Conservation (phyloP, 2,113 vertebrate species). For the Nothocercus julius region DNA sequence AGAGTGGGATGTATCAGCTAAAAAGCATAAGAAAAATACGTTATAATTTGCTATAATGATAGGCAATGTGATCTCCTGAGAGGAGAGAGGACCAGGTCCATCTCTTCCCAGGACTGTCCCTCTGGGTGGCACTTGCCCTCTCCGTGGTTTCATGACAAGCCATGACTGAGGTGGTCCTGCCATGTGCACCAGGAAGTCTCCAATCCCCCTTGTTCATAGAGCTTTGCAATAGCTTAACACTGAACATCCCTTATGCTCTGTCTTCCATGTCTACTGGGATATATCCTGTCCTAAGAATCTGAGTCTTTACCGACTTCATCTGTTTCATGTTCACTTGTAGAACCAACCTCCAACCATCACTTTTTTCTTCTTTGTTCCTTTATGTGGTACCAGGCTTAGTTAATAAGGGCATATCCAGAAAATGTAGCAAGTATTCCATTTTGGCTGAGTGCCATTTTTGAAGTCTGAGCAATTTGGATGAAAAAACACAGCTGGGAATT, state of each 20-base stretch:
- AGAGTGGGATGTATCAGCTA: neutral
- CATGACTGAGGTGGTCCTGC: no score
- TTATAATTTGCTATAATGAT: neutral
- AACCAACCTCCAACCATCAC: neutral
- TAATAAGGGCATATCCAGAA: conserved; percentile 12
- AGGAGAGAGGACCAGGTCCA: neutral
- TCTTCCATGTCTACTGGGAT: neutral
- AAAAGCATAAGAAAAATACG: neutral
- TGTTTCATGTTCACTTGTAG: neutral
- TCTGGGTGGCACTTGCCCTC: neutral
- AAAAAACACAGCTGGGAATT: conserved; percentile 59
- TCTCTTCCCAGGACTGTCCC: neutral
- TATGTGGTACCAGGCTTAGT: neutral
- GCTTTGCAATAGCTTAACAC: neutral
- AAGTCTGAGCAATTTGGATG: conserved; percentile 36
- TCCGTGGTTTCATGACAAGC: neutral
- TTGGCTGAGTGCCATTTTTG: conserved; percentile 49
- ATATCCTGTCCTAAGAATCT: neutral
- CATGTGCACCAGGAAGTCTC: fast-evolving
- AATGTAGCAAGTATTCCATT: neutral
- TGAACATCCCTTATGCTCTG: neutral
- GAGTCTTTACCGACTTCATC: neutral
- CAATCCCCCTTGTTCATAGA: neutral
- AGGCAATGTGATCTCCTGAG: neutral
- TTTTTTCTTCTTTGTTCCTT: neutral